A percentile compares a stretch with the other conserved stretches of the same genome.
phyloP scores from a whole-genome alignment of 2,797 vertebrate genomes.

The Sparus aurata region DNA sequence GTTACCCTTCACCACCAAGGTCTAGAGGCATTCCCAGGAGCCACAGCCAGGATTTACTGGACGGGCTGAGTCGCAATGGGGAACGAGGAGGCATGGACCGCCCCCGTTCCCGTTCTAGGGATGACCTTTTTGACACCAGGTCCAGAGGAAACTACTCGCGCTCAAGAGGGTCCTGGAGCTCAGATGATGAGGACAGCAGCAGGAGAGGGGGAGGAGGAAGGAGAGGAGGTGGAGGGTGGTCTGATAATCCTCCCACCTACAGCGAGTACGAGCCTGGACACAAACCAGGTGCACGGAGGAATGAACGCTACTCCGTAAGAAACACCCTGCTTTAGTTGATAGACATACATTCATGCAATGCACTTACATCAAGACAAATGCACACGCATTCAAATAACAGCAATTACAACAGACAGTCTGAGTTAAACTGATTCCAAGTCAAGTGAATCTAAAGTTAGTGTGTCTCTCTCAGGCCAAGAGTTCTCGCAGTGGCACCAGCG shows the following conservation, averaged over 20 bases:
- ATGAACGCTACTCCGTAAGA: conserved; percentile 90
- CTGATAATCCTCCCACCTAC: conserved; percentile 92
- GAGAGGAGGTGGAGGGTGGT: conserved; percentile 77
- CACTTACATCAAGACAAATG: conserved; percentile 18
- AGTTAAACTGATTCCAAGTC: conserved; percentile 13
- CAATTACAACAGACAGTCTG: neutral
- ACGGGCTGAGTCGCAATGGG: conserved; percentile 66
- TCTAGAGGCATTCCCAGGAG: conserved; percentile 83
- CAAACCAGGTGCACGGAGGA: conserved; percentile 78
- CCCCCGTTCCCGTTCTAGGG: conserved; percentile 81
- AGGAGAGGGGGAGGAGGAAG: conserved; percentile 67
- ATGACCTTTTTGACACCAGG: conserved; percentile 79
- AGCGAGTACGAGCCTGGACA: conserved; percentile 84
- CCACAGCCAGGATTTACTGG: conserved; percentile 87
- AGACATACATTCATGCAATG: neutral
- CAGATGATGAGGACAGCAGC: conserved; percentile 86
- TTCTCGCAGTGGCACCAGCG: conserved; percentile 91
- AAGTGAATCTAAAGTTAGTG: conserved; percentile 69
- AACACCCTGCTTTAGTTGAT: conserved; percentile 62
- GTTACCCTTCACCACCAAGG: conserved; percentile 74
- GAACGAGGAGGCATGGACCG: conserved; percentile 42
- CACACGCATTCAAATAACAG: conserved; percentile 17
- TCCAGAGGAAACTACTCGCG: conserved; percentile 85
- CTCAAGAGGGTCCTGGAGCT: conserved; percentile 89
- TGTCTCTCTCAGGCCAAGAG: conserved; percentile 89